Conservation (phyloP, 2,888 invertebrate species). For the Agonopterix arenella region DNA sequence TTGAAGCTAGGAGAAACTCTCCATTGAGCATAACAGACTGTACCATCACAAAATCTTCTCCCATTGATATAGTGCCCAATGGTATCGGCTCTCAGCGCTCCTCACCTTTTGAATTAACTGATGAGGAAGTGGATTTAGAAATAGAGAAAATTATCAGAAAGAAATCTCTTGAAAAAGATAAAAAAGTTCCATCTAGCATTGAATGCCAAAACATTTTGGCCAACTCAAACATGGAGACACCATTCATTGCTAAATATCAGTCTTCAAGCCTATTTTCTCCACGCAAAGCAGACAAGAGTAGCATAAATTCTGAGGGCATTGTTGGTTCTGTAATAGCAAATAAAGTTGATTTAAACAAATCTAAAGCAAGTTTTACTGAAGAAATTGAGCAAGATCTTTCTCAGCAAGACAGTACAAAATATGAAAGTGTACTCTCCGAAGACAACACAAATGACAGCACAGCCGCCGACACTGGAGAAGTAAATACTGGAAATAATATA, state of each 20-base stretch:
- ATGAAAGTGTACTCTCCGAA: slow-evolving; percentile 33
- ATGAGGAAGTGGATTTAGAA: slow-evolving; percentile 82
- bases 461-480: slow-evolving; percentile 39
- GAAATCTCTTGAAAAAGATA: slow-evolving; percentile 68
- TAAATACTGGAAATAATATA: slow-evolving; percentile 49
- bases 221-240: slow-evolving; percentile 29
- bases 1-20: slow-evolving; percentile 54
- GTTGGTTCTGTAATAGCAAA: slow-evolving; percentile 28
- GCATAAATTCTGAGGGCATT: slow-evolving; percentile 26
- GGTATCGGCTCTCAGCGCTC: slow-evolving; percentile 71
- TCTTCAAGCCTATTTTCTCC: slow-evolving; percentile 31
- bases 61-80: slow-evolving; percentile 80
- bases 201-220: slow-evolving; percentile 25
- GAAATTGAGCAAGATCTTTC: slow-evolving; percentile 27
- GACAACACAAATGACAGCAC: slow-evolving; percentile 29
- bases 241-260: slow-evolving; percentile 33
- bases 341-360: slow-evolving; percentile 25
- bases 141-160: slow-evolving; percentile 79
- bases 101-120: slow-evolving; percentile 77
- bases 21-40: slow-evolving; percentile 61
- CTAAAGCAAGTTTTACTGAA: slow-evolving; percentile 12
- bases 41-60: slow-evolving; percentile 78
- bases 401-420: slow-evolving; percentile 37
- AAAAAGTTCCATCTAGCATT: slow-evolving; percentile 44
- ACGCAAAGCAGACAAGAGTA: slow-evolving; percentile 33